Conservation (phyloP, 2,113 vertebrate genomes). For the Burhinus bistriatus region DNA sequence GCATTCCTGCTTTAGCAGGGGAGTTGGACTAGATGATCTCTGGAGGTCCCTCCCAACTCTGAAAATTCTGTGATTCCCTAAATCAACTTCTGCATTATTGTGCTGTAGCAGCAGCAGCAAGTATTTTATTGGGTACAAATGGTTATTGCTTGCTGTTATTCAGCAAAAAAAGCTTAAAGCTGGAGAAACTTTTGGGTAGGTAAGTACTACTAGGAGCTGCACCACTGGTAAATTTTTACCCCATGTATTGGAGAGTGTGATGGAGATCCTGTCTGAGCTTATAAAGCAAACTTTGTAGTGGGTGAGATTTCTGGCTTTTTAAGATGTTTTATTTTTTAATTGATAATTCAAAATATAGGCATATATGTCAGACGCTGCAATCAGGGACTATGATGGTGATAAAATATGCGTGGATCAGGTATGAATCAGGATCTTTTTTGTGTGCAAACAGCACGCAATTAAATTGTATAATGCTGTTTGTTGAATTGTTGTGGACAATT, state of each 20-base stretch:
- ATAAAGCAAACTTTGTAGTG: not conserved
- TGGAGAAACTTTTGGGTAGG: not conserved
- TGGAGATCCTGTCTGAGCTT: not conserved
- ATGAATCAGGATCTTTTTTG: not conserved
- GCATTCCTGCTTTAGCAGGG: no score
- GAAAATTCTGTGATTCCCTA: no score
- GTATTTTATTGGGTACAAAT: not conserved
- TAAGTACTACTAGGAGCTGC: not conserved
- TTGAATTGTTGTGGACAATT: not conserved
- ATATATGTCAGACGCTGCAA: not conserved
- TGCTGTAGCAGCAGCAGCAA: not conserved
- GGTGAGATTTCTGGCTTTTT: accelerated
- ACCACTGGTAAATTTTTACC: not conserved
- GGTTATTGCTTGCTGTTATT: not conserved
- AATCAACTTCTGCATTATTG: not conserved
- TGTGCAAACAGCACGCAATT: not conserved
- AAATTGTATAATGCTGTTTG: not conserved
- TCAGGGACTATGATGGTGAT: not conserved
- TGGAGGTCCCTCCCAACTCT: no score
- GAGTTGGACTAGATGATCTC: no score
- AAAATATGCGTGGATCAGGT: not conserved
- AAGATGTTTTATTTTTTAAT: not conserved
- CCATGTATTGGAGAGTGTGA: not conserved
- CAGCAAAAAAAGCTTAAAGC: not conserved
- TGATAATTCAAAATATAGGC: not conserved